Base-by-base conservation (phyloP, 2,113 vertebrate species). In the Gallinago jamesoni region DNA sequence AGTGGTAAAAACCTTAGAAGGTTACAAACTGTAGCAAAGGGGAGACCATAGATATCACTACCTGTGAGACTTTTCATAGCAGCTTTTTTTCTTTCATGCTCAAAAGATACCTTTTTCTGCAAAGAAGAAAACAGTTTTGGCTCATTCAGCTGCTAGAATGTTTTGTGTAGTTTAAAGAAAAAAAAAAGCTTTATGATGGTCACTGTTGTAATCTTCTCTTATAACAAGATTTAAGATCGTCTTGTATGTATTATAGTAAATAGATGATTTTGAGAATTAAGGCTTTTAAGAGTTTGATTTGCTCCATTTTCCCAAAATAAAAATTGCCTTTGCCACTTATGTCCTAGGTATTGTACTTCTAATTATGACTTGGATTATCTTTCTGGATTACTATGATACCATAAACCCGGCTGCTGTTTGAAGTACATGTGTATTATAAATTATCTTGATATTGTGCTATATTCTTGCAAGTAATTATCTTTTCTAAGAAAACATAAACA, bases 261-360 rank as follows among this genome's bases (percentile, higher is more conserved):
- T 99, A 99, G 98, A 98, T 98, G 96, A 98, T 99, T 99, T 99
- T 99, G 98, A 99, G 98, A 98, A 98, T 98, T 97, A 97, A 98
- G 94, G 86, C 96, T 98, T 98, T 97, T 98, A 98, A 98, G 95
- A 98, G 97, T 98, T 98, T 98, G 97, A 98, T 98, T 98, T 98
- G 96, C 97, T 98, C 95, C 95, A 95, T 98, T 97, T 97, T 95
- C 92, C 91, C 93, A 93, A 98, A 98, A 98, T 98, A 98, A 98
- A 98, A 98, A 95, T 74, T 97, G 84, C 96, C 97, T 97, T 98
- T 98, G 94, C 95, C 87, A 97, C 90, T 96, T 97, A 91, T 96
- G 97, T 98, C 96, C 98, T 98, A 98, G 98, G 96, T 98, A 98
- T 98, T 98, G 94, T 98, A 98, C 97, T 98, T 98, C 97, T 97